Evolutionary conservation across 2,113 vertebrate species (phyloP).

Genomic region (Coracopsis vasa): DNA sequence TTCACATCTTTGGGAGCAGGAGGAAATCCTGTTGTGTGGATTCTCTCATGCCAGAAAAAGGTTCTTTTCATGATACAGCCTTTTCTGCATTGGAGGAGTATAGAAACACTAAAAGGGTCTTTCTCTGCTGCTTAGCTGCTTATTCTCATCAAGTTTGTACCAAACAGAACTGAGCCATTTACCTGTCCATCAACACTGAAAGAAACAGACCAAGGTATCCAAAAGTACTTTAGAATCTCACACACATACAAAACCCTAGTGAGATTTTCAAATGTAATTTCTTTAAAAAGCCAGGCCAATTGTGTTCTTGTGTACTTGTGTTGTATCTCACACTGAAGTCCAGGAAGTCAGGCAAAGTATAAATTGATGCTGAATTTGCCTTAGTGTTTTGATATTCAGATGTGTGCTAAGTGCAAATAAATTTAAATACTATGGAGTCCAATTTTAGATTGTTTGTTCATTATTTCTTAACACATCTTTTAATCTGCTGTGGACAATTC

Average conservation of each 20-base stretch:
- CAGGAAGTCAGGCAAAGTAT: not conserved
- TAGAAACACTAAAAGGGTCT: not conserved
- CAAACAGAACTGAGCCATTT: not conserved
- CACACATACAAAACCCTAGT: not conserved
- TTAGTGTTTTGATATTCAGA: not conserved
- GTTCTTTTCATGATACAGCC: not conserved
- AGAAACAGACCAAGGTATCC: not conserved
- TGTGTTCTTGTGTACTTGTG: not conserved
- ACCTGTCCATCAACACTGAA: not conserved
- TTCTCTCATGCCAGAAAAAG: not conserved
- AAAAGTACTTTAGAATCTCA: not conserved
- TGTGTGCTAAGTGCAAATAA: not conserved
- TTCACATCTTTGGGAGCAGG: not conserved
- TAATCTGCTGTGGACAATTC: conserved; percentile 17
- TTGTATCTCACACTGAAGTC: not conserved
- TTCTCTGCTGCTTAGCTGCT: not conserved
- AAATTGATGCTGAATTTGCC: not conserved
- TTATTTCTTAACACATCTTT: conserved; percentile 40
- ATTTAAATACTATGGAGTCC: not conserved
- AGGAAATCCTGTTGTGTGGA: not conserved
- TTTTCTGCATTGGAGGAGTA: not conserved
- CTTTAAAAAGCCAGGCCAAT: not conserved
- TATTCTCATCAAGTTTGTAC: not conserved
- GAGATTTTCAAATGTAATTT: not conserved
- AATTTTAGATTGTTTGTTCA: conserved; percentile 36